These are phyloP conservation scores for Epsilonema sp. DNA, from an alignment of 2,888 invertebrate species.

Conservation along the genomic window DNA sequence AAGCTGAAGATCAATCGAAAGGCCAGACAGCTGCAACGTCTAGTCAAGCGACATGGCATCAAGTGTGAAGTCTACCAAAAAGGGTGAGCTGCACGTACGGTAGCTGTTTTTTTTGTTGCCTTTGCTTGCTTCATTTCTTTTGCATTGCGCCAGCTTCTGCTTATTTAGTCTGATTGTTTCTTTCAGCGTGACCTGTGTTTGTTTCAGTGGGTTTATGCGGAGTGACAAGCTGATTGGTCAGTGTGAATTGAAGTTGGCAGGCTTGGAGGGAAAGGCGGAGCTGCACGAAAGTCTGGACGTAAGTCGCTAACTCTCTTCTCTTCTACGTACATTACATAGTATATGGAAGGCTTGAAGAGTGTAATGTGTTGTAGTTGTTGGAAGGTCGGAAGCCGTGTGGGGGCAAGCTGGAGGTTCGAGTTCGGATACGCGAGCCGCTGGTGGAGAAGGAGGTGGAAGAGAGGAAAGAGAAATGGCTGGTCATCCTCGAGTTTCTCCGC, in stretches of 20 bases:
- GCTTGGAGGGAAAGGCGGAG: conserved; percentile 66
- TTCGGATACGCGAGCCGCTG: conserved; percentile 18
- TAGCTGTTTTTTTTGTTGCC: not conserved
- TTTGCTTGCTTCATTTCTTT: too few relatives aligned
- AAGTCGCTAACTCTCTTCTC: too few relatives aligned
- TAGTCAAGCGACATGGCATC: conserved; percentile 64
- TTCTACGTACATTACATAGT: too few relatives aligned
- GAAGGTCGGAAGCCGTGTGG: conserved; percentile 9
- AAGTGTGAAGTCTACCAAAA: conserved; percentile 75
- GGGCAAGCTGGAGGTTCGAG: conserved; percentile 8
- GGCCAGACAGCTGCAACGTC: conserved; percentile 54
- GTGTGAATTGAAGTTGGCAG: conserved; percentile 58
- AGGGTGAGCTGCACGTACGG: too few relatives aligned
- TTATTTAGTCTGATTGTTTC: too few relatives aligned
- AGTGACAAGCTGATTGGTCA: conserved; percentile 66
- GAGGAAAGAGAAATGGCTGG: not conserved
- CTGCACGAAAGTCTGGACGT: conserved; percentile 49
- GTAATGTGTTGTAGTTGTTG: too few relatives aligned
- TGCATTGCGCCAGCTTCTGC: too few relatives aligned
- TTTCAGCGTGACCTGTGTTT: too few relatives aligned
- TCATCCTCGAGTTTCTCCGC: too few relatives aligned
- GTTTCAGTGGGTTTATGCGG: conserved; percentile 77
- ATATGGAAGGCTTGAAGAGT: too few relatives aligned
- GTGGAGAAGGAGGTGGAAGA: conserved; percentile 13
- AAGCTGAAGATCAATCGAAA: conserved; percentile 56